phyloP scores from a whole-genome alignment of 2,888 invertebrate species.

The Apoda limacodes region DNA sequence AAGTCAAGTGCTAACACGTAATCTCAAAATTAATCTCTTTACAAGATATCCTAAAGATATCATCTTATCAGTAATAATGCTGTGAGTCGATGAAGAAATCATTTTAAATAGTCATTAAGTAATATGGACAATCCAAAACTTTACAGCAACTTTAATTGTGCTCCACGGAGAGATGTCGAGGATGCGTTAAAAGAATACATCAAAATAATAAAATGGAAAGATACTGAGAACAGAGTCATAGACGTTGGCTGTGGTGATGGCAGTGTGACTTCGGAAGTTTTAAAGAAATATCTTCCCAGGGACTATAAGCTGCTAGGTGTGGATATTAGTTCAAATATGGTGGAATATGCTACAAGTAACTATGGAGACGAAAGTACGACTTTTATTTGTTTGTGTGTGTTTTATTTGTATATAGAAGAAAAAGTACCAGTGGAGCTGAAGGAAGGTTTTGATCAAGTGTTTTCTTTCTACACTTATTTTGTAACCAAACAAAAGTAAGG shows the following conservation, averaged over 20 bases:
- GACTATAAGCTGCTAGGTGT: conserved; percentile 71
- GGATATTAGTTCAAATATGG: conserved; percentile 80
- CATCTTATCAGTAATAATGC: no score
- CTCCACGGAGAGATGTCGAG: conserved; percentile 57
- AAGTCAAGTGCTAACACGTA: no score
- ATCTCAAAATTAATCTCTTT: no score
- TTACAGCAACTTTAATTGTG: no score
- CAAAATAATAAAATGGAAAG: conserved; percentile 67
- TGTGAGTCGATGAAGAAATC: no score
- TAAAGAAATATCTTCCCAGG: conserved; percentile 72
- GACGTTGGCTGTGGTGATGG: conserved; percentile 85
- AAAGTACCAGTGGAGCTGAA: conserved; percentile 54
- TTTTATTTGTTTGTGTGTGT: conserved; percentile 68
- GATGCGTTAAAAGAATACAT: conserved; percentile 75
- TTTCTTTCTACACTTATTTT: conserved; percentile 86
- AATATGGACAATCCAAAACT: no score
- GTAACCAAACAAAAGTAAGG: no score
- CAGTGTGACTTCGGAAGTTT: conserved; percentile 70
- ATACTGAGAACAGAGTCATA: conserved; percentile 52
- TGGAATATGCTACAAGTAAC: conserved; percentile 71
- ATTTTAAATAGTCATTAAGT: no score
- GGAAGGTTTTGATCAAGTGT: conserved; percentile 73
- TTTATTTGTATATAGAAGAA: no score
- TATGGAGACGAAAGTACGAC: conserved; percentile 53
- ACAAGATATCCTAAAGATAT: no score